Percentiles rank a stretch among this genome's conserved stretches.
These are phyloP conservation scores for Benitochromis conjunctus DNA, from an alignment of 2,113 vertebrate genomes.

Conservation along the genomic window DNA sequence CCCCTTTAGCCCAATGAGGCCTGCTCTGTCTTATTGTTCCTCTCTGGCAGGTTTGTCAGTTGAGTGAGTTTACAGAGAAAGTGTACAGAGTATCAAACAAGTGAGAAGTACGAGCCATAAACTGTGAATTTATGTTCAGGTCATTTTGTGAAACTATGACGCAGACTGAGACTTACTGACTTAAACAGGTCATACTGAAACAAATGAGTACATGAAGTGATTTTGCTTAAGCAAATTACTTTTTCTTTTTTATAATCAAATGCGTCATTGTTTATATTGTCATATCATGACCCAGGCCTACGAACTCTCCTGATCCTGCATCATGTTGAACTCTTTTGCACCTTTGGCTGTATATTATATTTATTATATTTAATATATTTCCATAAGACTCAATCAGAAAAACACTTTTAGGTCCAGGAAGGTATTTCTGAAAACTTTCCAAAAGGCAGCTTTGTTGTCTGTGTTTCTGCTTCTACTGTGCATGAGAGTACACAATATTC, in stretches of 20 bases:
- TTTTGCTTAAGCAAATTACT: not conserved
- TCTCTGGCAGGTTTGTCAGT: not conserved
- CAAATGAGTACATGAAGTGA: not conserved
- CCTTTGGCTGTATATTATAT: not conserved
- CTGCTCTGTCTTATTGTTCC: not conserved
- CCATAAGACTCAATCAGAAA: not conserved
- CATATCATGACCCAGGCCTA: not conserved
- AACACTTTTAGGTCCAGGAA: not conserved
- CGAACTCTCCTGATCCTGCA: not conserved
- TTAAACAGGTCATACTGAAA: accelerated
- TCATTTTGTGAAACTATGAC: not conserved
- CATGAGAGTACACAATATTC: not conserved
- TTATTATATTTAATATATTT: not conserved
- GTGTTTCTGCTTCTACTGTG: not conserved
- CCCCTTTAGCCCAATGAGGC: accelerated
- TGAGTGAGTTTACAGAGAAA: accelerated
- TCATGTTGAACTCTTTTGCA: not conserved
- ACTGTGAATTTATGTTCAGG: not conserved
- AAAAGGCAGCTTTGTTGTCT: not conserved
- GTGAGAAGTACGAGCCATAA: not conserved
- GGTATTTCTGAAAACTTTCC: not conserved
- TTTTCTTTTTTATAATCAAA: not conserved
- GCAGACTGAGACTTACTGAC: not conserved
- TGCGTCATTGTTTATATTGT: not conserved
- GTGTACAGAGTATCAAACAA: not conserved